Evolutionary conservation across 1,140 invertebrate genomes (phyloP).

Genomic region (Aphaenogaster rudis): DNA sequence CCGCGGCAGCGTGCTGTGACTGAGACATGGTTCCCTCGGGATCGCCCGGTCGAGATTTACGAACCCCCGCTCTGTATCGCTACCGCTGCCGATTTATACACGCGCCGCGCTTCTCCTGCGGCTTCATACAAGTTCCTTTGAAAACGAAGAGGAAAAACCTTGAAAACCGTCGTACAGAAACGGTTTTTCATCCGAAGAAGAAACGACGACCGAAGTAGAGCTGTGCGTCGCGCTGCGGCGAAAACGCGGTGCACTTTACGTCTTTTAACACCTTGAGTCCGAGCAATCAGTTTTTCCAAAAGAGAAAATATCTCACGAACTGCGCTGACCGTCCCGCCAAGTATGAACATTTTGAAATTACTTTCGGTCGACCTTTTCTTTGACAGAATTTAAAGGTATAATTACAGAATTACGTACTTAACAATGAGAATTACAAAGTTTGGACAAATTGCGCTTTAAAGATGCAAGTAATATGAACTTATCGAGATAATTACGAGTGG

Average conservation of each 20-base stretch:
- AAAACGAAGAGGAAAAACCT: constrained; percentile 32
- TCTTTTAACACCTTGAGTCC: not conserved
- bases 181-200: not conserved
- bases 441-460: constrained; percentile 1
- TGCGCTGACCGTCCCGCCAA: not conserved
- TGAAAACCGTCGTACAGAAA: constrained; percentile 35
- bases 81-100: constrained; percentile 46
- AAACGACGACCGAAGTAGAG: not conserved
- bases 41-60: constrained; percentile 83
- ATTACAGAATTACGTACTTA: constrained; percentile 11
- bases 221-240: not conserved
- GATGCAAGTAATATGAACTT: not conserved
- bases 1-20: constrained; percentile 81
- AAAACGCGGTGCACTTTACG: not conserved
- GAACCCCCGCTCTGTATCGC: constrained; percentile 73
- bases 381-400: not conserved
- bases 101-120: not conserved
- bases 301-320: not conserved
- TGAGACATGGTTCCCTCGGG: constrained; percentile 84
- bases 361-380: not conserved
- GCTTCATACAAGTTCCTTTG: constrained; percentile 27
- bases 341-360: not conserved
- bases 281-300: not conserved
- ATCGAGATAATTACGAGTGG: not conserved
- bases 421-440: constrained; percentile 1